These are phyloP conservation scores for Synanthedon andrenaeformis DNA, from an alignment of 2,888 invertebrate species.

Conservation along the genomic window DNA sequence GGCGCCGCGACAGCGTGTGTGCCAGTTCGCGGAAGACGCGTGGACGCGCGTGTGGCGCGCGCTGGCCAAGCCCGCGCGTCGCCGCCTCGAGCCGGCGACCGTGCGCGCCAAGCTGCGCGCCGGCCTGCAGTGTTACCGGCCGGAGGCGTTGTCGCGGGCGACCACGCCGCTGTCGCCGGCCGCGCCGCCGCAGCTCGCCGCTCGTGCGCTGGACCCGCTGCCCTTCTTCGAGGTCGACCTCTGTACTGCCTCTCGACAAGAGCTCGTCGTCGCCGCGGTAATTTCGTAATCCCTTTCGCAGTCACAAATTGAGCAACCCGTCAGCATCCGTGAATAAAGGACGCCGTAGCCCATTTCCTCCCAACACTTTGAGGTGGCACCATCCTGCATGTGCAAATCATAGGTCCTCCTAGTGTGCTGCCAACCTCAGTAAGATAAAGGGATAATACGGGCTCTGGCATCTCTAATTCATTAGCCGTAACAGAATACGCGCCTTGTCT, in stretches of 20 bases:
- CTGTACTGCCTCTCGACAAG: conserved; percentile 89
- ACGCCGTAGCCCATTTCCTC: no score
- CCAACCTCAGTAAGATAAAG: no score
- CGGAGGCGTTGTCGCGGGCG: conserved; percentile 86
- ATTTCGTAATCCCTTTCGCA: conserved; percentile 17
- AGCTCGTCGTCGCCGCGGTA: conserved; percentile 88
- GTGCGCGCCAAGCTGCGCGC: conserved; percentile 84
- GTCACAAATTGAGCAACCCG: no score
- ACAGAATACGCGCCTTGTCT: no score
- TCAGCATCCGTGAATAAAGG: no score
- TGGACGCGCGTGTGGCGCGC: conserved; percentile 87
- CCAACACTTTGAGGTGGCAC: no score
- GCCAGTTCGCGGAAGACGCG: conserved; percentile 84
- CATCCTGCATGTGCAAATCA: no score
- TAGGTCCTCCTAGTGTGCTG: no score
- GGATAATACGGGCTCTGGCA: no score
- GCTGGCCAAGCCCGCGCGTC: conserved; percentile 39
- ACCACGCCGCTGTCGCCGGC: conserved; percentile 87
- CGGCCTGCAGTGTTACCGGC: conserved; percentile 87
- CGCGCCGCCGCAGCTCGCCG: conserved; percentile 37
- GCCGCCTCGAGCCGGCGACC: conserved; percentile 73
- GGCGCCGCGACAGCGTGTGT: conserved; percentile 84
- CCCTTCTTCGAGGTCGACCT: conserved; percentile 87
- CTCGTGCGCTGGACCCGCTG: conserved; percentile 67
- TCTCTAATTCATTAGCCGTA: no score